Evolutionary conservation across 1,140 invertebrate genomes (phyloP).

Genomic region (Linepithema humile): DNA sequence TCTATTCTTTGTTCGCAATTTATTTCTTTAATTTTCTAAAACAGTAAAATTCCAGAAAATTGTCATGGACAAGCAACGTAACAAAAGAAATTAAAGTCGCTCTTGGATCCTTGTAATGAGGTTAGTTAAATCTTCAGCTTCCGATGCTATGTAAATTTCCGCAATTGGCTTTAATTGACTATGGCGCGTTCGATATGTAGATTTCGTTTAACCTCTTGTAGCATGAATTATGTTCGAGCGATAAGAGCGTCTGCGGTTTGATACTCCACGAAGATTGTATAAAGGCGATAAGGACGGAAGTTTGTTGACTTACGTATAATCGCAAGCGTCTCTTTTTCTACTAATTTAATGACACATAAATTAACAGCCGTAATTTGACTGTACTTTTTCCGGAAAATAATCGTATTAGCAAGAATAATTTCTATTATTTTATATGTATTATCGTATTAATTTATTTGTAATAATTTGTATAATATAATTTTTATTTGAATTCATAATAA

Average conservation of each 20-base stretch:
- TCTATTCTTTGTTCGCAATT: not conserved
- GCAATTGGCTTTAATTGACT: slow-evolving; percentile 54
- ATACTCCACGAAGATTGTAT: slow-evolving; percentile 52
- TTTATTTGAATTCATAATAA: no score
- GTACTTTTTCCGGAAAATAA: not conserved
- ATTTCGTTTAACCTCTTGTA: slow-evolving; percentile 63
- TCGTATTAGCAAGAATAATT: not conserved
- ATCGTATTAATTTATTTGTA: not conserved
- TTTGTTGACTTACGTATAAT: slow-evolving; percentile 43
- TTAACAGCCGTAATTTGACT: not conserved
- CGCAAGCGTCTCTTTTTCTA: not conserved
- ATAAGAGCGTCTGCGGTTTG: slow-evolving; percentile 48
- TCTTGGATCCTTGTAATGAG: slow-evolving; percentile 11
- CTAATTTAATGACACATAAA: slow-evolving; percentile 44
- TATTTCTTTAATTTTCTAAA: slow-evolving; percentile 15
- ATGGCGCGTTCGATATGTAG: slow-evolving; percentile 56
- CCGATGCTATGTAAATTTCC: slow-evolving; percentile 47
- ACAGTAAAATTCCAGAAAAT: not conserved
- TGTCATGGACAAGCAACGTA: not conserved
- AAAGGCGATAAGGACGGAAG: slow-evolving; percentile 32
- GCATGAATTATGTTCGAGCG: slow-evolving; percentile 54
- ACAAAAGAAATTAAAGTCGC: slow-evolving; percentile 32
- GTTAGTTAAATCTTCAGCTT: slow-evolving; percentile 49
- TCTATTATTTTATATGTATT: not conserved
- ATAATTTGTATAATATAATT: no score